Conservation (phyloP, 2,797 vertebrate genomes). For the Acrossocheilus wenchowensis region DNA sequence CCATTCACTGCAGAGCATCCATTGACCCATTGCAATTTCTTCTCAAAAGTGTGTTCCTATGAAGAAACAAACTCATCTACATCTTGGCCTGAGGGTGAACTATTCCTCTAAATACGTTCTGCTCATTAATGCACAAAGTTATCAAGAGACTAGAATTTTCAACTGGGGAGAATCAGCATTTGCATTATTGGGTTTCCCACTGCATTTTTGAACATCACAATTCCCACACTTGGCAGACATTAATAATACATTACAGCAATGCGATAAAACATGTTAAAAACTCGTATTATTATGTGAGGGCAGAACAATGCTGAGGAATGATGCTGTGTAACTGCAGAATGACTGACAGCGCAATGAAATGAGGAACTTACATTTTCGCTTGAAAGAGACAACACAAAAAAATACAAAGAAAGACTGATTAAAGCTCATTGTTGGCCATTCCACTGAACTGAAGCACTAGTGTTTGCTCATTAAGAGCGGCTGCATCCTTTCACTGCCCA, state of each 20-base stretch:
- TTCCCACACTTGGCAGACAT: neutral
- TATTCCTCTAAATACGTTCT: neutral
- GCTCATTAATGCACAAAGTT: neutral
- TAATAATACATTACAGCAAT: neutral
- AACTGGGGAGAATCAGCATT: neutral
- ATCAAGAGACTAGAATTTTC: neutral
- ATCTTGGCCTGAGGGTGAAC: neutral
- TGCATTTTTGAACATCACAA: neutral
- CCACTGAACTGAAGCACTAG: conserved; percentile 15
- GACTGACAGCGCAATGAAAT: conserved; percentile 38
- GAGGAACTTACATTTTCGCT: conserved; percentile 36
- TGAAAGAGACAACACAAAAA: conserved; percentile 40
- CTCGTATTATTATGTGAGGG: neutral
- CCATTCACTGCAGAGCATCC: neutral
- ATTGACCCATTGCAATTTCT: neutral
- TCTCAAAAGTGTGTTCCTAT: neutral
- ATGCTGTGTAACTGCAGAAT: conserved; percentile 2
- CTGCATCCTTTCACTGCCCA: conserved; percentile 85
- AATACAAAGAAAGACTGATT: conserved; percentile 16
- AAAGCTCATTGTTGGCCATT: conserved; percentile 32
- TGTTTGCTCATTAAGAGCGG: conserved; percentile 65
- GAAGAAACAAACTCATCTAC: neutral
- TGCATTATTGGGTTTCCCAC: neutral
- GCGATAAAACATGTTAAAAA: conserved; percentile 3
- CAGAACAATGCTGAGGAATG: conserved; percentile 7